phyloP scores from a whole-genome alignment of 2,113 vertebrate genomes.

The Hylia prasina region DNA sequence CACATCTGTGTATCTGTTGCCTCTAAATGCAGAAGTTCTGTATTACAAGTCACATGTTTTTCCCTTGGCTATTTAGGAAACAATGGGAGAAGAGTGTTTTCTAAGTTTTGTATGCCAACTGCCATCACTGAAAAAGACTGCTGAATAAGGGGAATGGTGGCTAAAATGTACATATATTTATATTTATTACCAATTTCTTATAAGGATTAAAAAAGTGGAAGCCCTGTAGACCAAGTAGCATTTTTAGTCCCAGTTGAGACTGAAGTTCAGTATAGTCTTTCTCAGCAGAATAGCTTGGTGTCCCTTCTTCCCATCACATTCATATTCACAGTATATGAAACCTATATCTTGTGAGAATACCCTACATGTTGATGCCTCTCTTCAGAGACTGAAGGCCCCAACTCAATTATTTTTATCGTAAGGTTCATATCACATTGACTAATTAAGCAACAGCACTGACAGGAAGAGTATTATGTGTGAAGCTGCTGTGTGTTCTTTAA shows the following conservation, averaged over 20 bases:
- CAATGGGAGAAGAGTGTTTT: not conserved
- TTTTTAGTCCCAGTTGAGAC: not conserved
- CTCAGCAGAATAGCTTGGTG: not conserved
- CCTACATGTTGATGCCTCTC: not conserved
- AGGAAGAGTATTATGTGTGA: not conserved
- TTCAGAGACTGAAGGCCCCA: not conserved
- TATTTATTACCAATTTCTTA: not conserved
- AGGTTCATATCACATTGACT: not conserved
- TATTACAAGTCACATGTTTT: not conserved
- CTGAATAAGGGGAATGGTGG: not conserved
- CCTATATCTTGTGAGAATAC: not conserved
- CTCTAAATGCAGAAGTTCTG: not conserved
- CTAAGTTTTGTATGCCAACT: not conserved
- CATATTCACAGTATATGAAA: not conserved
- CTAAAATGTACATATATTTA: not conserved
- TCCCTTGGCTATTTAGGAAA: not conserved
- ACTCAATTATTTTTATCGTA: not conserved
- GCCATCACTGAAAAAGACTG: not conserved
- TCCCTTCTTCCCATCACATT: not conserved
- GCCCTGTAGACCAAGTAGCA: not conserved
- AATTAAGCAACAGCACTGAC: not conserved
- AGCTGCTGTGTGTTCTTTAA: not conserved
- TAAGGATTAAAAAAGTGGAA: not conserved
- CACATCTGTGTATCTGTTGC: not conserved
- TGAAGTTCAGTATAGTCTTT: not conserved